Evolutionary conservation across 2,888 invertebrate genomes (phyloP).

Genomic region (Microchrysa polita): DNA sequence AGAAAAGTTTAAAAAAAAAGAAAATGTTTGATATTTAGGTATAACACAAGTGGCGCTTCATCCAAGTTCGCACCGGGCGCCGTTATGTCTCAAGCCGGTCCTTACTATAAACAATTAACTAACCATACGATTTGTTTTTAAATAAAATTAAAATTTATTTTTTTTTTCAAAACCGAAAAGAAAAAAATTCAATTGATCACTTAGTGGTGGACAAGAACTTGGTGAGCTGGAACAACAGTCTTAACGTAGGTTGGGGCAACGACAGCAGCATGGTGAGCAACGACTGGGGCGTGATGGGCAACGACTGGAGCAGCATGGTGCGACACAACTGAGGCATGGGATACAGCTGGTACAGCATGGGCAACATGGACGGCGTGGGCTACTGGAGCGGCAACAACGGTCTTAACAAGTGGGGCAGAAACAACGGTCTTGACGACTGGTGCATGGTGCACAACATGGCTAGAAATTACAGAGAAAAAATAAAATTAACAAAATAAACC

Average conservation of each 20-base stretch:
- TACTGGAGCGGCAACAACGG: constrained; percentile 38
- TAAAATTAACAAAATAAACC: not conserved
- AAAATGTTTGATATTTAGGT: too few relatives aligned
- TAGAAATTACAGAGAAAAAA: not conserved
- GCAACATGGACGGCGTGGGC: constrained; percentile 23
- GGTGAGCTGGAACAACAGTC: constrained; percentile 49
- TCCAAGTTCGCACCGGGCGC: too few relatives aligned
- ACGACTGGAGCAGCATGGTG: constrained; percentile 57
- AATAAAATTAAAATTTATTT: not conserved
- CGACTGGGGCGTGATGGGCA: constrained; percentile 53
- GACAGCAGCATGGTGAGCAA: constrained; percentile 49
- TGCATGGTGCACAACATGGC: constrained; percentile 40
- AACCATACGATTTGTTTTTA: constrained; percentile 15
- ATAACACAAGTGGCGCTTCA: too few relatives aligned
- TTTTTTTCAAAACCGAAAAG: not conserved
- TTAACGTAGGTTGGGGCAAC: constrained; percentile 47
- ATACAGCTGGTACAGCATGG: constrained; percentile 31
- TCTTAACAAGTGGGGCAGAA: constrained; percentile 36
- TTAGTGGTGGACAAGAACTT: constrained; percentile 61
- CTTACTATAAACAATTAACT: too few relatives aligned
- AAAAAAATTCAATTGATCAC: constrained; percentile 1
- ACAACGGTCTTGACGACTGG: constrained; percentile 33
- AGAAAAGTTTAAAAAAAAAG: too few relatives aligned
- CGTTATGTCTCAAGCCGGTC: too few relatives aligned
- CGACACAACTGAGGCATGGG: constrained; percentile 56